Percentiles rank a stretch among this genome's conserved stretches.
These are phyloP conservation scores for Potamilus streckersoni DNA, from an alignment of 1,140 invertebrate species.

Conservation along the genomic window DNA sequence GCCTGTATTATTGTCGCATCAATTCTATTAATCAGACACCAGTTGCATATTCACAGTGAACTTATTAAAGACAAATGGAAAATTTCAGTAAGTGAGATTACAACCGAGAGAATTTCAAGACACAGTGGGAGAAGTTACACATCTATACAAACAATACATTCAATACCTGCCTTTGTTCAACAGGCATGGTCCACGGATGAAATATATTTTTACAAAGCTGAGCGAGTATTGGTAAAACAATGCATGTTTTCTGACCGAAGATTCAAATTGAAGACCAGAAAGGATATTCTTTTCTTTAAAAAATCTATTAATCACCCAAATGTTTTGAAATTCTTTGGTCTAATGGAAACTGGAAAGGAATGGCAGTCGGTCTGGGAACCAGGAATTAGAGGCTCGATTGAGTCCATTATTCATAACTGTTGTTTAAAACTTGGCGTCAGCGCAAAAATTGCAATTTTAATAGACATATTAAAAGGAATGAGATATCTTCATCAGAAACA, in stretches of 20 bases:
- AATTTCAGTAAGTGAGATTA: slow-evolving; percentile 38
- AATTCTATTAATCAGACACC: slow-evolving; percentile 24
- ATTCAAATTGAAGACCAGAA: slow-evolving; percentile 29
- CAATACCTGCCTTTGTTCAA: slow-evolving; percentile 17
- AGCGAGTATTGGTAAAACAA: slow-evolving; percentile 33
- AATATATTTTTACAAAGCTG: slow-evolving; percentile 39
- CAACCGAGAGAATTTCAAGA: background rate
- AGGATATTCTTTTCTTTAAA: slow-evolving; percentile 49
- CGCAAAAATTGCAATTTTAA: slow-evolving; percentile 45
- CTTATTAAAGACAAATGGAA: slow-evolving; percentile 50
- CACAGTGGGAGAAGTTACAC: slow-evolving; percentile 24
- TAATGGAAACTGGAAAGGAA: slow-evolving; percentile 38
- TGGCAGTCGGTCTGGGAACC: slow-evolving; percentile 43
- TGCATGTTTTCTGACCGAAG: background rate
- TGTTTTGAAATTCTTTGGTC: slow-evolving; percentile 51
- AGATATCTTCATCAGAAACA: slow-evolving; percentile 46
- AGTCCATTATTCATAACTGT: slow-evolving; percentile 46
- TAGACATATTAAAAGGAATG: slow-evolving; percentile 50
- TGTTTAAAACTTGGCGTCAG: slow-evolving; percentile 45
- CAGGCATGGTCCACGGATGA: slow-evolving; percentile 39
- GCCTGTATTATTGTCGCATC: slow-evolving; percentile 8
- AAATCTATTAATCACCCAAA: slow-evolving; percentile 45
- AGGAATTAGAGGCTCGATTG: slow-evolving; percentile 41
- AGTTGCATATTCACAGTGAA: slow-evolving; percentile 32
- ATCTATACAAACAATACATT: slow-evolving; percentile 31